Base-by-base conservation (phyloP, 1,140 invertebrate genomes). In the Anastatus disparis region DNA sequence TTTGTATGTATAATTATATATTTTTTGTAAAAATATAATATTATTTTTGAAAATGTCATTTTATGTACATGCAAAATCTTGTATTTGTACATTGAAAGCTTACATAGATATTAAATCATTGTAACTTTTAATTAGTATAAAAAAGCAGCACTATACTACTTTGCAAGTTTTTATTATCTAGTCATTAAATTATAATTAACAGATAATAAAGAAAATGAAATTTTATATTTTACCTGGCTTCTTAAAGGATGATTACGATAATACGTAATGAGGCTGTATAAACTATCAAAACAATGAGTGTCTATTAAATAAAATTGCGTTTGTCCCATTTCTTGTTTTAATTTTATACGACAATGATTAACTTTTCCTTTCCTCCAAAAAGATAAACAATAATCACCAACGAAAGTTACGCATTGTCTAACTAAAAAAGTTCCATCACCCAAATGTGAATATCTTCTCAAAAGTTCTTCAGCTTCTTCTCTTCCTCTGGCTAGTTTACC, bases 361-460 rank as follows among this genome's bases (percentile, higher is more conserved):
- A 95, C 93, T 80, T 92, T 92, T 20, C 92, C 93, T 79, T 95
- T 91, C 12, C 95, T 88, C 94, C 94, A 97, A 85, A 99, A 98
- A 0, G 96, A 98, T 2, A 99, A 83, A 65, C 95, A 96, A 81
- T 97, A 98, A 85, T 98, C 96, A 0, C 97, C 97, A 20, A 97
- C 94, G 86, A 98, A 99, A 0, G 96, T 98, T 29, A 97, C 95
- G 82, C 96, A 97, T 74, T 97, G 93, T 68, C 97, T 86, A 0
- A 99, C 97, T 15, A 99, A 87, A 85, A 99, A 99, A 3, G 95
- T 97, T 0, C 97, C 97, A 83, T 98, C 95, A 1, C 96, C 96
- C 15, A 98, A 87, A 83, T 95, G 88, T 0, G 94, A 91, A 83
- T 97, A 95, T 12, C 89, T 87, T 69, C 90, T 88, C 1, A 98